These are phyloP conservation scores for Microvelia longipes DNA, from an alignment of 1,140 invertebrate species.

Conservation along the genomic window DNA sequence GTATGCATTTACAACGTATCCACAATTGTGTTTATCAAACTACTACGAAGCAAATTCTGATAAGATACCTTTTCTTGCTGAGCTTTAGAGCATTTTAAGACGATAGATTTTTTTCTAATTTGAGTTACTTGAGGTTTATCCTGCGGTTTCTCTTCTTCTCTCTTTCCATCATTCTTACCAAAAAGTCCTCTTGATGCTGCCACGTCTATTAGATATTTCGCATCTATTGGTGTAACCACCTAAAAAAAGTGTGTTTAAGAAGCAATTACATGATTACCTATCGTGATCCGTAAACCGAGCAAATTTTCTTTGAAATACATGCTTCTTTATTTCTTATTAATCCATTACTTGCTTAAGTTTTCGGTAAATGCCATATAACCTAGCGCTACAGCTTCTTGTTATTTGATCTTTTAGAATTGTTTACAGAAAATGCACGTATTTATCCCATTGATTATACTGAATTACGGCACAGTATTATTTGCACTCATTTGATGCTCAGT, in stretches of 20 bases:
- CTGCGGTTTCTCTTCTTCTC: neutral
- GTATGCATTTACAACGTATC: neutral
- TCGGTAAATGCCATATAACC: too few species aligned
- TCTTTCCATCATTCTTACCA: neutral
- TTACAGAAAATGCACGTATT: too few species aligned
- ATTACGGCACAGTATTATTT: too few species aligned
- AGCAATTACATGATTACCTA: too few species aligned
- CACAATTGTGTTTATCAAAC: neutral
- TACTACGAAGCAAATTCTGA: neutral
- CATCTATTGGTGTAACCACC: neutral
- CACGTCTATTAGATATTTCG: neutral
- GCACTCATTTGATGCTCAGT: too few species aligned
- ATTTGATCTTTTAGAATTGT: too few species aligned
- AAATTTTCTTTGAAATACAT: too few species aligned
- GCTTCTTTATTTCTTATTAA: too few species aligned
- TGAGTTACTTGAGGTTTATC: conserved; percentile 1
- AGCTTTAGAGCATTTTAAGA: neutral
- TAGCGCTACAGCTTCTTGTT: too few species aligned
- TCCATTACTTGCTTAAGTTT: too few species aligned
- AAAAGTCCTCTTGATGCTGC: conserved; percentile 1
- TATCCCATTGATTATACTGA: too few species aligned
- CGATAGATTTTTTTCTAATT: neutral
- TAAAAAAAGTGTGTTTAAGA: neutral
- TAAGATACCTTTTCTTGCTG: neutral
- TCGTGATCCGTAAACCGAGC: too few species aligned